Percentiles rank a stretch among this genome's conserved stretches.
Evolutionary conservation across 1,140 invertebrate species (phyloP).

Genomic region (Antheraea mylitta): DNA sequence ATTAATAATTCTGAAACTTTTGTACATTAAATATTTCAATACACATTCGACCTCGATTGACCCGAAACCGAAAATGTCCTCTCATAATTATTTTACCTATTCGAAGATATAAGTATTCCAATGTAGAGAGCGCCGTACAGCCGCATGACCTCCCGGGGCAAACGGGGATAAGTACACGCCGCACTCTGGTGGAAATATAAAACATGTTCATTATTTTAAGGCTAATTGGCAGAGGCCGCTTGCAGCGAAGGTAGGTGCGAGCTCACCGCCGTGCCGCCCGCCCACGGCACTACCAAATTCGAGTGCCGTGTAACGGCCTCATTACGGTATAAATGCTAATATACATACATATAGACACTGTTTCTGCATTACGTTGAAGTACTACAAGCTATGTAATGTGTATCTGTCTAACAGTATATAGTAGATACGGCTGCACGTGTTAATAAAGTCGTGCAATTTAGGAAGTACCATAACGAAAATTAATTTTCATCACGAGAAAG

Average conservation of each 20-base stretch:
- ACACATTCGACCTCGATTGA: not conserved
- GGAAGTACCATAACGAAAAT: not conserved
- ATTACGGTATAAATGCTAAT: conserved; percentile 52
- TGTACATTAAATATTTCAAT: not conserved
- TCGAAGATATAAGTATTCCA: conserved; percentile 52
- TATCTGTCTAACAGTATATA: conserved; percentile 4
- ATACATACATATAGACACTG: conserved; percentile 62
- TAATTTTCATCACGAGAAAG: not conserved
- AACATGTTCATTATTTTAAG: conserved; percentile 79
- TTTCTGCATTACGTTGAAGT: conserved; percentile 69
- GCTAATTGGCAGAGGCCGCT: conserved; percentile 77
- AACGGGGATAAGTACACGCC: conserved; percentile 65
- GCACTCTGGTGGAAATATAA: conserved; percentile 74
- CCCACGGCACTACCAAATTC: conserved; percentile 65
- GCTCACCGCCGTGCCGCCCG: conserved; percentile 46
- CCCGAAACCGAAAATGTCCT: conserved; percentile 34
- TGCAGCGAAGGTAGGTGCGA: conserved; percentile 64
- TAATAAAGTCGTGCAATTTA: not conserved
- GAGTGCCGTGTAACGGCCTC: conserved; percentile 50
- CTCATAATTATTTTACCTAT: conserved; percentile 51
- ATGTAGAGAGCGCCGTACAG: conserved; percentile 40
- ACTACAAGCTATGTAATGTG: conserved; percentile 33
- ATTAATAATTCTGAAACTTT: not conserved
- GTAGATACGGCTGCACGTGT: not conserved
- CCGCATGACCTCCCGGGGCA: conserved; percentile 70